Base-by-base conservation (phyloP, 2,888 invertebrate genomes). In the Morpho achilles region DNA sequence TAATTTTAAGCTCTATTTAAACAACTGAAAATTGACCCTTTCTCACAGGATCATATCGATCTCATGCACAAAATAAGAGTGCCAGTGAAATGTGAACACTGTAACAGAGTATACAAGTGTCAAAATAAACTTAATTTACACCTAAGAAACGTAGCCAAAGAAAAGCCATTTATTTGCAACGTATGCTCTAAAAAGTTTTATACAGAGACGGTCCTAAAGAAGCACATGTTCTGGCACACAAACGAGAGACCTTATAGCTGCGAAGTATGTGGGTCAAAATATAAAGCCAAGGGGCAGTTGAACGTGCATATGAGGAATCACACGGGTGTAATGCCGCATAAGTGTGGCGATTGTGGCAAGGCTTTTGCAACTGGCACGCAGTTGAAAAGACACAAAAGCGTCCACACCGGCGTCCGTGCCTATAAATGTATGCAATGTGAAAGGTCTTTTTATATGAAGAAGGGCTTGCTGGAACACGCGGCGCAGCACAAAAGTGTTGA, bases 141-240 rank as follows among this genome's bases (percentile, higher is more conserved):
- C 56, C 66, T 73, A 50, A 67, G 66, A 50, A 56, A 60, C 8
- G 10, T 76, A 1, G 62, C 54, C 0, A 67, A 61, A 42, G 67
- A 70, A 2, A 80, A 75, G 48, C 65, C 66, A 0, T 64, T 67
- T 8, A 65, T 71, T 43, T 84, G 84, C 54, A 69, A 73, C 22
- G 64, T 76, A 1, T 84, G 84, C 57, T 67, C 69, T 0, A 81
- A 78, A 59, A 63, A 57, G 2, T 84, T 69, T 57, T 43, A 65
- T 1, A 56, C 63, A 0, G 59, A 63, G 3, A 58, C 60, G 3
- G 40, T 50, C 0, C 67, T 83, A n/a, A 73, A 70, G n/a, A 47
- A 50, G 3, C 84, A 84, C 49, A 70, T 73, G 72, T 69, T 75
- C 48, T 77, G 72, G 74, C 84, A 84, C 52, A 70, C 71, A 1